Base-by-base conservation (phyloP, 1,140 invertebrate genomes). In the Drosophila nasuta region DNA sequence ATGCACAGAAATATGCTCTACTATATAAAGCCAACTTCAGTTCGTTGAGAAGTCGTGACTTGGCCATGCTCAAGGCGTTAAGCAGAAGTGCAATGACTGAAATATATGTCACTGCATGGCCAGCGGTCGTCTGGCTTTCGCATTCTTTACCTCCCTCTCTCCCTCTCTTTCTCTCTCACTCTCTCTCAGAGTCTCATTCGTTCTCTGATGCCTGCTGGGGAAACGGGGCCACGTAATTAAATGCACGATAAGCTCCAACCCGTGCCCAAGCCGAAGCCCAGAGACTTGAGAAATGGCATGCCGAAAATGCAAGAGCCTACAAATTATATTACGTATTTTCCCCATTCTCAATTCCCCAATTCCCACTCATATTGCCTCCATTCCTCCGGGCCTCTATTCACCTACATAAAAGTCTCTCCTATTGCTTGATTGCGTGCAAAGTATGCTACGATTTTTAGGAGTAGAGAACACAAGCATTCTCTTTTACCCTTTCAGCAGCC, bases 381-480 rank as follows among this genome's bases (percentile, higher is more conserved):
- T 25, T 25, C 20, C 20, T 25, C 20, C 20, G 20, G 3, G 20
- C 3, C 20, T 45, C 15, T 30, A 28, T 46, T n/a, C 46, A 20
- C 20, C 15, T 30, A 41, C 17, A 75, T 75, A 75, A 78, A 75
- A 78, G 72, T 70, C 59, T 56, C 48, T 35, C 38, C 48, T 58
- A 66, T 74, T 77, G 69, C 77, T 69, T 80, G 35, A 78, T 74
- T 69, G 75, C 43, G 59, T 73, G 70, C 63, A 67, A 65, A 79
- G 69, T 66, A 66, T 87, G 62, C 69, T 57, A 72, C 77, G 54
- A 80, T 88, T 80, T 25, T 88, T 82, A 66, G 38, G 38, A 52
- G 54, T 74, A 68, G n/a, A 33, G 56, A 33, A 25, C 69, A 71
- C 60, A 74, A 80, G 72, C 77, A 30, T 17, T 65, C 51, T 30